A percentile compares a stretch with the other conserved stretches of the same genome.
Evolutionary conservation across 2,888 invertebrate genomes (phyloP).

Genomic region (Ametastegia equiseti): DNA sequence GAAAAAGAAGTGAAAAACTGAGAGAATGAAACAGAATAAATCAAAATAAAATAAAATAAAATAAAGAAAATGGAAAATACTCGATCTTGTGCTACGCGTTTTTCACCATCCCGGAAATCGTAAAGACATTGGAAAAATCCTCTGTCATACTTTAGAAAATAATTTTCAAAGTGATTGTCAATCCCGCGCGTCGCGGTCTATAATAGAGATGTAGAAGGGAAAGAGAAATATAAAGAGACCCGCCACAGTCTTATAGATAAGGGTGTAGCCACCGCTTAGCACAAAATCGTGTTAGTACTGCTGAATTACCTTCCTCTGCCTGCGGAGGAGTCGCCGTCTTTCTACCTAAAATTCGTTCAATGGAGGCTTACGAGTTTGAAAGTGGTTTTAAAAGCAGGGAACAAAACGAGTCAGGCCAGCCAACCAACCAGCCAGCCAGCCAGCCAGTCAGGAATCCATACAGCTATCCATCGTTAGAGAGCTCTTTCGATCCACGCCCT

Average conservation of each 20-base stretch:
- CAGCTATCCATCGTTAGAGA: not conserved
- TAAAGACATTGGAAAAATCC: too few species aligned
- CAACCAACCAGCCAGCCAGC: not conserved
- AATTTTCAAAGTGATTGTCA: not conserved
- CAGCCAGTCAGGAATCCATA: not conserved
- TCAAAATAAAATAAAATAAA: too few species aligned
- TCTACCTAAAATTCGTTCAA: constrained; percentile 28
- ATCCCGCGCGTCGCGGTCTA: not conserved
- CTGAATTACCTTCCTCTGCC: constrained; percentile 15
- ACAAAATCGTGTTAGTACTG: constrained; percentile 17
- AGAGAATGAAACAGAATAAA: not conserved
- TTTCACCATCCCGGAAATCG: too few species aligned
- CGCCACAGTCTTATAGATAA: not conserved
- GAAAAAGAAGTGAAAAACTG: not conserved
- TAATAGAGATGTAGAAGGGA: not conserved
- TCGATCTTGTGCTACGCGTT: too few species aligned
- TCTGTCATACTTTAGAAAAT: too few species aligned
- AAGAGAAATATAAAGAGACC: not conserved
- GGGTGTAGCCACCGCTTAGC: not conserved
- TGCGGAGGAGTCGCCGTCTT: not conserved
- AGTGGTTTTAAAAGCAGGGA: constrained; percentile 30
- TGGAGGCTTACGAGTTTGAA: constrained; percentile 30
- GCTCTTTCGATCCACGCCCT: not conserved
- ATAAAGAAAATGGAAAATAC: too few species aligned
- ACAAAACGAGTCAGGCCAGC: constrained; percentile 14